Conservation (phyloP, 2,113 vertebrate species). For the Istiophorus platypterus region DNA sequence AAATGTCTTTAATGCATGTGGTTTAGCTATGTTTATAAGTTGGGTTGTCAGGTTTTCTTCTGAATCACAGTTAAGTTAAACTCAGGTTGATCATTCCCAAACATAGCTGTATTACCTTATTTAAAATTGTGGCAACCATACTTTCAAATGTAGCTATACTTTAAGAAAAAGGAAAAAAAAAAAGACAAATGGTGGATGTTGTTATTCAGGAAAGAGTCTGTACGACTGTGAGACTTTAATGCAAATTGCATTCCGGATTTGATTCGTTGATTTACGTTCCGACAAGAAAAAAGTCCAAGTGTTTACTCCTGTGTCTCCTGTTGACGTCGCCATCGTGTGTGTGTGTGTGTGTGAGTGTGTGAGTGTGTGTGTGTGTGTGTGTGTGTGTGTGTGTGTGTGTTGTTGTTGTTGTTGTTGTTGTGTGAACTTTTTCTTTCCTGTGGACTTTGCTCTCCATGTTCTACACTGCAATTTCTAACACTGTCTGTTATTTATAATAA, state of each 20-base stretch:
- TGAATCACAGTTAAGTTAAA: slow-evolving; percentile 78
- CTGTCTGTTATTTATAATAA: slow-evolving; percentile 68
- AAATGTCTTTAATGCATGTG: neutral
- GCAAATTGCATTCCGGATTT: slow-evolving; percentile 37
- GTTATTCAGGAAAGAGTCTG: neutral
- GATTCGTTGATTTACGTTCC: slow-evolving; percentile 23
- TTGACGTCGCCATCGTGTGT: slow-evolving; percentile 26
- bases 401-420: no score
- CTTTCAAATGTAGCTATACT: slow-evolving; percentile 24
- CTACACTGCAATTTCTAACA: slow-evolving; percentile 60
- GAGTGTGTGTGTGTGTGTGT: no score
- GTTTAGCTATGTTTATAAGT: slow-evolving; percentile 37
- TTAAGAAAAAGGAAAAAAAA: neutral
- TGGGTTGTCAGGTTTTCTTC: slow-evolving; percentile 48
- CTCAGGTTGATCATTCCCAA: slow-evolving; percentile 77
- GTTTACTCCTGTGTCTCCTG: slow-evolving; percentile 44
- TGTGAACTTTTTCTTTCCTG: neutral
- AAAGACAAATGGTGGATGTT: neutral
- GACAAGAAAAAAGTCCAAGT: neutral
- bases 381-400: no score
- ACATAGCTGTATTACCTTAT: neutral
- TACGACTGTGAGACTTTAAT: slow-evolving; percentile 19
- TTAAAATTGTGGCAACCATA: neutral
- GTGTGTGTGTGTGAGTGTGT: no score
- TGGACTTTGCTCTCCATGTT: slow-evolving; percentile 53